Base-by-base conservation (phyloP, 2,113 vertebrate genomes). In the Noturus placidus region DNA sequence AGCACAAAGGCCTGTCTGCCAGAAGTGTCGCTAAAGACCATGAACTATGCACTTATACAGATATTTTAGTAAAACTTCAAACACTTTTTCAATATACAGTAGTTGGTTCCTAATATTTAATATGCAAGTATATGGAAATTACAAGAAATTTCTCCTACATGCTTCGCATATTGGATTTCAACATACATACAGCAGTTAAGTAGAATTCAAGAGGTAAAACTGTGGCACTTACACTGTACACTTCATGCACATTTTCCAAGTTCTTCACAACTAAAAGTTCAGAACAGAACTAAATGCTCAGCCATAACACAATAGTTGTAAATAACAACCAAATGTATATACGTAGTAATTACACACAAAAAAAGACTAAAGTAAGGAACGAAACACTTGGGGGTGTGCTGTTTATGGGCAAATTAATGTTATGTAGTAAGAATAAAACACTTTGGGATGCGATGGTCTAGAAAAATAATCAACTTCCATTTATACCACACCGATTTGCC, bases 1-100 rank as follows among this genome's bases (percentile, higher is more conserved):
- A 74, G 86, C 72, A 50, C 42, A 65, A 56, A 50, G 83, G 81
- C 57, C 57, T 33, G 72, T 74, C 85, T 92, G 86, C 56, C 74
- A 70, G 14, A 54, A 61, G 70, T 80, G 27, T 84, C 30, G 15
- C 50, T 57, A 27, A 50, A 52, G 1, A 74, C 38, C 35, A 20
- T 46, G 35, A 46, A 70, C 30, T 20, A 33, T 38, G 69, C 69
- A 20, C n/a, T 69, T 15, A 5, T 69, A 69, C 5, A 72, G 72
- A 76, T 46, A 76, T 76, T 46, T 77, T 17, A 0, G 46, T 77
- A 20, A 20, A 19, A 14, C 33, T 76, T 27, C 25, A 6, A 9
- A 50, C 46, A 50, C 46, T 46, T 76, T 46, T 46, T 13, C 20
- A 76, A 13, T 46, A 27, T 76, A n/a, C n/a, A n/a, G n/a, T n/a